Evolutionary conservation across 2,797 vertebrate species (phyloP), one percentile per base, ranked within the genome.

Genomic region (Pseudochaenichthys georgianus): DNA sequence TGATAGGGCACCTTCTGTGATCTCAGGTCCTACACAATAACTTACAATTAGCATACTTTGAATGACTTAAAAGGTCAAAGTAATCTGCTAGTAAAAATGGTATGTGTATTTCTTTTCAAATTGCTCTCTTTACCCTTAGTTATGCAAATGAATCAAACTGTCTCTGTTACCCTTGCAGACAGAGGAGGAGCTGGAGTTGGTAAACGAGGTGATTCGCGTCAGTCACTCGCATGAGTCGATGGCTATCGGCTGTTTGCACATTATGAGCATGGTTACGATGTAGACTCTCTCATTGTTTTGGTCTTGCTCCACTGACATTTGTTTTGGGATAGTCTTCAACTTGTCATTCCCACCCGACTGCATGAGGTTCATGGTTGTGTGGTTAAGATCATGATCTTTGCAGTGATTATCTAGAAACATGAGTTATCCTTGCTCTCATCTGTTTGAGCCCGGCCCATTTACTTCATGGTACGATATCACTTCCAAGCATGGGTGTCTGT

Each of bases 131-230:
- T 17, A 52, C 1, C 43, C 65, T 53, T 74, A 74, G 50, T 60
- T 8, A 53, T 41, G 48, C 34, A 61, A 41, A 46, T 80, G 73
- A 78, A 52, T 52, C 83, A 57, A 91, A 92, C 88, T 87, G 79
- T 94, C 85, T 93, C 86, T 79, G 91, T 89, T 94, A 92, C 88
- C 80, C 84, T 92, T 88, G 84, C 96, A 98, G 97, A 97, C 96
- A 73, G 97, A 98, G 89, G 97, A 97, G 86, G 97, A 97, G 88
- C 92, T 98, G 95, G 96, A 97, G 87, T 95, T 97, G 97, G 97
- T 98, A 95, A 98, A 96, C 92, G 91, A 95, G 93, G 95, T 95
- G 94, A 67, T 84, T 84, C 82, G 86, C 70, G 69, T 89, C 84
- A 86, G 75, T 88, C 92, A 88, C 84, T 90, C 75, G 89, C 92